Conservation (phyloP, 2,797 vertebrate genomes). For the Ptychobarbus kaznakovi region DNA sequence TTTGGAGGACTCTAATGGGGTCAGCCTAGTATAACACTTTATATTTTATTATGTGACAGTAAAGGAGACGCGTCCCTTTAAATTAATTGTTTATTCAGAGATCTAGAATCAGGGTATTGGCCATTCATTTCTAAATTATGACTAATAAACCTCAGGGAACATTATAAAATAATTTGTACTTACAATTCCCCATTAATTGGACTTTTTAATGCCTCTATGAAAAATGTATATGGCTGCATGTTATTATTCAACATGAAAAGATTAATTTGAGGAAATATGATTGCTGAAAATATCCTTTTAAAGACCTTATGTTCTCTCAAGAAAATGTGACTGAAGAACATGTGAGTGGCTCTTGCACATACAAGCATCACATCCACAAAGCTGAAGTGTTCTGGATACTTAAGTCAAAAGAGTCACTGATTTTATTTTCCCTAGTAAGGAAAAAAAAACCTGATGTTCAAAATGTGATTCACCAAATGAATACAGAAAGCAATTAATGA, state of each 20-base stretch:
- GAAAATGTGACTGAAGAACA: neutral
- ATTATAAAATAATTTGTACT: too few relatives aligned
- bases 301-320: neutral
- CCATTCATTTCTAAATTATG: too few relatives aligned
- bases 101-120: too few relatives aligned
- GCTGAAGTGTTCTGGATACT: neutral
- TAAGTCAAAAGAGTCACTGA: neutral
- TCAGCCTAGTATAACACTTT: too few relatives aligned
- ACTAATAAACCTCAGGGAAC: too few relatives aligned
- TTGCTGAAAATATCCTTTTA: slow-evolving; percentile 7
- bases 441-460: neutral
- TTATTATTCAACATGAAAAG: slow-evolving; percentile 67
- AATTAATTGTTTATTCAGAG: too few relatives aligned
- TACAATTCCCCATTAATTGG: slow-evolving; percentile 71
- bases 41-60: too few relatives aligned
- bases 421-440: neutral
- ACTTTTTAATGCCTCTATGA: slow-evolving; percentile 70
- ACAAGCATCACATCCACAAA: neutral
- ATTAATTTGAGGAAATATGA: slow-evolving; percentile 65
- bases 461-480: neutral
- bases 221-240: slow-evolving; percentile 70
- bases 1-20: slow-evolving; percentile 43
- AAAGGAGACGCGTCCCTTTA: too few relatives aligned
- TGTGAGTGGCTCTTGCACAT: neutral
- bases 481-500: neutral